Conservation (phyloP, 2,888 invertebrate species). For the Aleiodes alternator region DNA sequence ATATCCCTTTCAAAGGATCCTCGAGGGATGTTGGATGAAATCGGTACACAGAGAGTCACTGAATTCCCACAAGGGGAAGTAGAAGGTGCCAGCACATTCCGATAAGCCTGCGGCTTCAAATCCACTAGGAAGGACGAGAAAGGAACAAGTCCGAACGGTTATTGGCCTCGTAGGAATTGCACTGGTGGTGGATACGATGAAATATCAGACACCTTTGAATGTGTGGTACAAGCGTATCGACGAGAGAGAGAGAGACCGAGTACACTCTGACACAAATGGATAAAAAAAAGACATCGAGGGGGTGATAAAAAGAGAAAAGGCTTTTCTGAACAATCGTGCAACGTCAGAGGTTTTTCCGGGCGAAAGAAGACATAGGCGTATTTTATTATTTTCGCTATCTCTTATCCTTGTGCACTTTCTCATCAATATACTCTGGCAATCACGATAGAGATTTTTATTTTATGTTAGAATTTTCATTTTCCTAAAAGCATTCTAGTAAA, state of each 20-base stretch:
- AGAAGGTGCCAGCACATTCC: constrained; percentile 50
- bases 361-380: background rate
- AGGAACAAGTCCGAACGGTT: constrained; percentile 52
- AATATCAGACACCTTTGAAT: constrained; percentile 45
- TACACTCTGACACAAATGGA: constrained; percentile 8
- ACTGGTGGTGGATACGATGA: constrained; percentile 44
- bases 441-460: constrained; percentile 12
- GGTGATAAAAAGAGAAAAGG: constrained; percentile 23
- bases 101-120: constrained; percentile 55
- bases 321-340: constrained; percentile 36
- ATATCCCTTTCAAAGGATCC: constrained; percentile 32
- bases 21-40: constrained; percentile 37
- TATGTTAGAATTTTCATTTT: constrained; percentile 25
- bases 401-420: constrained; percentile 2
- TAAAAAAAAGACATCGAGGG: constrained; percentile 31
- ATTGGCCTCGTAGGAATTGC: constrained; percentile 51
- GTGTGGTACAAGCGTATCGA: constrained; percentile 32
- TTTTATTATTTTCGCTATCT: constrained; percentile 36
- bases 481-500: constrained; percentile 26
- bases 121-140: constrained; percentile 39
- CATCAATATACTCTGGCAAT: constrained; percentile 25
- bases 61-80: constrained; percentile 45
- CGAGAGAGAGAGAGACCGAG: too few relatives aligned
- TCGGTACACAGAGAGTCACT: constrained; percentile 34
- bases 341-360: constrained; percentile 21